Base-by-base conservation (phyloP, 2,113 vertebrate species). In the Chrysochloris asiatica region DNA sequence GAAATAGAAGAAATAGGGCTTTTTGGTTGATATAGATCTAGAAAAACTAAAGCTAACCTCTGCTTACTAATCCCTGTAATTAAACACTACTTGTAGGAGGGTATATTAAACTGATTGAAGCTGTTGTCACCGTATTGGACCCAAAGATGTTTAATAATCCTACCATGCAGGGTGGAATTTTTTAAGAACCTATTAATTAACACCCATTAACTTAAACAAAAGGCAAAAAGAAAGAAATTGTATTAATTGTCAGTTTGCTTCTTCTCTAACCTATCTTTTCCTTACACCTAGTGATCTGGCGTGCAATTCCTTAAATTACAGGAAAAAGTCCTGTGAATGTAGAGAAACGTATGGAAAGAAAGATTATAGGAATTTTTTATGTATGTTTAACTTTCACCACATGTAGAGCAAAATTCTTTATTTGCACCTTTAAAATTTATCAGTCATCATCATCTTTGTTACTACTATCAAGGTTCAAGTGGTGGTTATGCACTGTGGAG, bases 161-260 rank as follows among this genome's bases (percentile, higher is more conserved):
- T 96, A 96, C 92, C 89, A 96, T 96, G 93, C 90, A 96, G 97
- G 94, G 95, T 95, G 95, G 95, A 96, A 96, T 91, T 91, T 78
- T 61, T 96, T 96, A 95, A 92, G 87, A 96, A 95, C 94, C 95
- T 95, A 96, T 96, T 96, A 97, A 98, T 98, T 97, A 98, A 95
- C 96, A 92, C 81, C 84, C 93, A 97, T 97, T 97, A 97, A 97
- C 96, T 97, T 96, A 97, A 89, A 97, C 41, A 91, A 93, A 97
- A 93, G 69, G 76, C 77, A 94, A 93, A 93, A 95, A 81, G 87
- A 91, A 93, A 94, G 33, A 94, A 90, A 90, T n/a, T 92, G 41
- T 89, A 80, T 91, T 88, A 91, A 92, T 92, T 92, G 78, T 93
- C 91, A 86, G 71, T 82, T 94, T 87, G 56, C 36, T 54, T 87